These are phyloP conservation scores for Schizopygopsis pylzovi DNA, from an alignment of 2,797 vertebrate genomes.

Conservation along the genomic window DNA sequence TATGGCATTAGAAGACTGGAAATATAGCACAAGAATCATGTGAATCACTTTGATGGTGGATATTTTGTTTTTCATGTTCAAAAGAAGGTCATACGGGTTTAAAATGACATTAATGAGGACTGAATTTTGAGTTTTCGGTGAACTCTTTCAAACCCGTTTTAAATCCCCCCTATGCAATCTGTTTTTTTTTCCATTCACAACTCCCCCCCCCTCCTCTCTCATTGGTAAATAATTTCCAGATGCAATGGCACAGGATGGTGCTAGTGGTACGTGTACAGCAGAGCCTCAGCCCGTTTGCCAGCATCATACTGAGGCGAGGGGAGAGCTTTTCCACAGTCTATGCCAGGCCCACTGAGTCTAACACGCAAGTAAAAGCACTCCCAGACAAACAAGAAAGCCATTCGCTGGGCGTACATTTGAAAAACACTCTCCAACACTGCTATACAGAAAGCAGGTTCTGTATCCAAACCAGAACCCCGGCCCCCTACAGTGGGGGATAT, in stretches of 20 bases:
- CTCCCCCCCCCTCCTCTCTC: conserved; percentile 40
- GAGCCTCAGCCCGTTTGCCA: conserved; percentile 63
- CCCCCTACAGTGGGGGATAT: conserved; percentile 39
- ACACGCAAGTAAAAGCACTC: conserved; percentile 51
- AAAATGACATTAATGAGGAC: neutral
- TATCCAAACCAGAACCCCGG: conserved; percentile 51
- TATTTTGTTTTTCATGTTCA: neutral
- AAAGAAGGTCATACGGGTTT: neutral
- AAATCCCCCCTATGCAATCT: conserved; percentile 4
- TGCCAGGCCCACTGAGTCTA: conserved; percentile 62
- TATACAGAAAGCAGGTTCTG: conserved; percentile 48
- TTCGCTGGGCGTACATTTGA: conserved; percentile 29
- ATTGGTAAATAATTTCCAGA: conserved; percentile 70
- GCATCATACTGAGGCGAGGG: conserved; percentile 57
- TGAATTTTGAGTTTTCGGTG: neutral
- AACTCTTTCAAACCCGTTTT: conserved; percentile 31
- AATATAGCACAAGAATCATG: neutral
- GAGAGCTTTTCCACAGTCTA: conserved; percentile 66
- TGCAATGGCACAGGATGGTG: conserved; percentile 67
- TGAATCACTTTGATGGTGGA: neutral
- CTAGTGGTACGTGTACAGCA: conserved; percentile 64
- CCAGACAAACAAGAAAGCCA: conserved; percentile 36
- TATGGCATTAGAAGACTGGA: neutral
- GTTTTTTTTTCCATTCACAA: conserved; percentile 36
- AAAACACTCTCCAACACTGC: conserved; percentile 38